These are phyloP conservation scores for Laterallus jamaicensis DNA, from an alignment of 2,113 vertebrate genomes.

Conservation along the genomic window DNA sequence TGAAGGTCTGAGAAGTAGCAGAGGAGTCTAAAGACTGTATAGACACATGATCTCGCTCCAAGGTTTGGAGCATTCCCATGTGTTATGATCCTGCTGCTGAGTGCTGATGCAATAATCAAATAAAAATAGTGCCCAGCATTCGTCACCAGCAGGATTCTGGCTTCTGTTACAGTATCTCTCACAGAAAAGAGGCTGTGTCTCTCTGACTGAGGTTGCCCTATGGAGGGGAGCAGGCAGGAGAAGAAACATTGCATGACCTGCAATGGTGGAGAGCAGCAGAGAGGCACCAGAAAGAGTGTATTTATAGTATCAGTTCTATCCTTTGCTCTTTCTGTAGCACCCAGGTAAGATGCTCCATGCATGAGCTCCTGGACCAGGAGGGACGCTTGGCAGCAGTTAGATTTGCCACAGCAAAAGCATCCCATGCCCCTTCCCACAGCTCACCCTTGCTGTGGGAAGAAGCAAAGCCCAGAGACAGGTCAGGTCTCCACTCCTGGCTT, in stretches of 20 bases:
- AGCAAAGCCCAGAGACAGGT: not conserved
- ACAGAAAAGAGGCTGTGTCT: not conserved
- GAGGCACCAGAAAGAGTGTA: not conserved
- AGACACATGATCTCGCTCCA: not conserved
- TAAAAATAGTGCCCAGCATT: not conserved
- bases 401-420: not conserved
- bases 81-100: not conserved
- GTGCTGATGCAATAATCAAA: not conserved
- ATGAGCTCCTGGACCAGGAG: fast-evolving
- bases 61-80: not conserved
- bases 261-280: not conserved
- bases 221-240: not conserved
- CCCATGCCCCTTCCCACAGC: not conserved
- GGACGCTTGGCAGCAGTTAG: not conserved
- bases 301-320: not conserved
- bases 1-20: not conserved
- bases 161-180: not conserved
- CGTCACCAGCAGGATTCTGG: not conserved
- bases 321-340: fast-evolving
- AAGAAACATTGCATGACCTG: not conserved
- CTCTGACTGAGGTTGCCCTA: not conserved
- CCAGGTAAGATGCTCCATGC: not conserved
- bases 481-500: not conserved
- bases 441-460: not conserved
- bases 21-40: not conserved